These are phyloP conservation scores for Diplolepis rosae DNA, from an alignment of 2,888 invertebrate genomes.

Conservation along the genomic window DNA sequence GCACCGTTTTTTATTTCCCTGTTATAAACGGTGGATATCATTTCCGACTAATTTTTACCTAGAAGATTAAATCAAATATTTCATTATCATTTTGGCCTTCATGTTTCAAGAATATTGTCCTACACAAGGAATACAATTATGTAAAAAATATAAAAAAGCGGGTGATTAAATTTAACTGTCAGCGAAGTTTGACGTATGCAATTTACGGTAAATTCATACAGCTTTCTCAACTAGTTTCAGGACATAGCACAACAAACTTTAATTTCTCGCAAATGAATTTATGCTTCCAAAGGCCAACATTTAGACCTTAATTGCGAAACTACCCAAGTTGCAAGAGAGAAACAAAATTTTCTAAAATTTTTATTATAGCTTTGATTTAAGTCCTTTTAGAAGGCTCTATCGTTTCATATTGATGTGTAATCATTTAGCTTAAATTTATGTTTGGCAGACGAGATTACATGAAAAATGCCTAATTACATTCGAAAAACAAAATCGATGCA, in stretches of 20 bases:
- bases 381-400: no score
- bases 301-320: background rate
- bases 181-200: slow-evolving; percentile 2
- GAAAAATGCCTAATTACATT: no score
- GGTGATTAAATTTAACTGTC: slow-evolving; percentile 5
- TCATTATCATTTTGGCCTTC: no score
- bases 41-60: no score
- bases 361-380: no score
- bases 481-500: no score
- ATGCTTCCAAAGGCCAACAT: background rate
- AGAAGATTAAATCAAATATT: no score
- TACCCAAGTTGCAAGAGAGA: background rate
- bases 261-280: slow-evolving; percentile 24
- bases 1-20: no score
- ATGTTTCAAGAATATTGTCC: background rate
- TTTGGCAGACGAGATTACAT: no score
- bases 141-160: background rate
- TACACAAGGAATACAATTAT: background rate
- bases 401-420: no score
- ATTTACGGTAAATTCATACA: slow-evolving; percentile 13
- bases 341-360: background rate
- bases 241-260: background rate
- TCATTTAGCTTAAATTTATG: no score
- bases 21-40: no score
- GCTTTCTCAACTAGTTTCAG: slow-evolving; percentile 8